Conservation (phyloP, 2,113 vertebrate genomes). For the Empidonax alnorum region DNA sequence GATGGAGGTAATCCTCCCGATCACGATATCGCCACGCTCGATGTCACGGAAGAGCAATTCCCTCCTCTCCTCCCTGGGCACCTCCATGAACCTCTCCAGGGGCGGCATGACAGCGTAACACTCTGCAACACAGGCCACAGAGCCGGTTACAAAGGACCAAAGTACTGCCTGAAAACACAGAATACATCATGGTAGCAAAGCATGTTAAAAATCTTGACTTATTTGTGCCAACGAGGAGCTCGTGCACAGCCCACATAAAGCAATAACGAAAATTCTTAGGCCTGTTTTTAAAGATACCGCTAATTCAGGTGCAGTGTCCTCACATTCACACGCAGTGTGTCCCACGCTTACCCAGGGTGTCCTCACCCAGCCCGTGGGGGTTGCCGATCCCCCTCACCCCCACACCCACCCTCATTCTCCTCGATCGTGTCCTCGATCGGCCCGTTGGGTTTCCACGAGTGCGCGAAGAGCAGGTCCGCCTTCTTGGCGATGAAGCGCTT, state of each 20-base stretch:
- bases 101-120: conserved; percentile 92
- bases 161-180: background rate
- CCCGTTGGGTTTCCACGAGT: conserved; percentile 85
- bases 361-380: background rate
- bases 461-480: conserved; percentile 91
- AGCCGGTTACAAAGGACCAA: background rate
- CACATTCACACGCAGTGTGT: background rate
- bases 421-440: conserved; percentile 75
- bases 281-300: accelerated
- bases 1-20: conserved; percentile 91
- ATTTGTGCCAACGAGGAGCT: accelerated
- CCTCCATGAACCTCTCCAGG: conserved; percentile 92
- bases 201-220: accelerated
- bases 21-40: conserved; percentile 89
- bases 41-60: conserved; percentile 91
- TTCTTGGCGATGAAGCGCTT: conserved; percentile 95
- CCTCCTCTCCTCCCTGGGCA: conserved; percentile 84
- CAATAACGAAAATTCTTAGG: accelerated
- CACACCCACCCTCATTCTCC: conserved; percentile 80
- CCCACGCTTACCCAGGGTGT: too few relatives aligned
- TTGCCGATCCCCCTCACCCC: background rate
- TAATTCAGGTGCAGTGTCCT: accelerated
- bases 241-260: accelerated
- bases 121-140: conserved; percentile 73
- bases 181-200: accelerated